Evolutionary conservation across 2,113 vertebrate species (phyloP).

Genomic region (Aphelocoma coerulescens): DNA sequence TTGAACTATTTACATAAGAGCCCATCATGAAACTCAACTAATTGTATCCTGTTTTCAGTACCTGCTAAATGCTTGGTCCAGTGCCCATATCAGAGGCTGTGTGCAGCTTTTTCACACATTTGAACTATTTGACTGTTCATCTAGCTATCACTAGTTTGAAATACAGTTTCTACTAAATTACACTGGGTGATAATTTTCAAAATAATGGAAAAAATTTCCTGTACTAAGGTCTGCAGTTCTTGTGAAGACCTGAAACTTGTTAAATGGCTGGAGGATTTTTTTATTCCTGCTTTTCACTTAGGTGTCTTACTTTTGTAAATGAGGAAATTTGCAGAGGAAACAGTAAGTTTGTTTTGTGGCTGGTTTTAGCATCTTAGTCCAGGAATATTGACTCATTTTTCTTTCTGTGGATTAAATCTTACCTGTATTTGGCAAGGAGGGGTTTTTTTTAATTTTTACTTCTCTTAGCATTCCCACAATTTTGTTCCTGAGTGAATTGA

Average conservation of each 20-base stretch:
- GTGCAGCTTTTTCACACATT: neutral
- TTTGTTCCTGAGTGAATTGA: neutral
- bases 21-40: neutral
- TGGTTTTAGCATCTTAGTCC: neutral
- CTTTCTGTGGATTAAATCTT: neutral
- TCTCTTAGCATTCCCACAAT: neutral
- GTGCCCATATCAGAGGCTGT: neutral
- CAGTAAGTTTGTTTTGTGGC: neutral
- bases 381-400: neutral
- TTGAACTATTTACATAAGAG: neutral
- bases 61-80: neutral
- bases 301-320: neutral
- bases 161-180: neutral
- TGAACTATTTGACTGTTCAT: neutral
- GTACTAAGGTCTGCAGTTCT: neutral
- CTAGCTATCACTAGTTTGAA: neutral
- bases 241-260: neutral
- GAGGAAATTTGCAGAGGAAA: neutral
- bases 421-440: neutral
- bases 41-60: neutral
- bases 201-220: neutral
- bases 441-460: neutral
- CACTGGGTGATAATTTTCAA: neutral
- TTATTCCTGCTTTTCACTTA: neutral
- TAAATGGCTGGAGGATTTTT: neutral